Conservation (phyloP, 2,888 invertebrate genomes). For the Kryphioiulus occultus region DNA sequence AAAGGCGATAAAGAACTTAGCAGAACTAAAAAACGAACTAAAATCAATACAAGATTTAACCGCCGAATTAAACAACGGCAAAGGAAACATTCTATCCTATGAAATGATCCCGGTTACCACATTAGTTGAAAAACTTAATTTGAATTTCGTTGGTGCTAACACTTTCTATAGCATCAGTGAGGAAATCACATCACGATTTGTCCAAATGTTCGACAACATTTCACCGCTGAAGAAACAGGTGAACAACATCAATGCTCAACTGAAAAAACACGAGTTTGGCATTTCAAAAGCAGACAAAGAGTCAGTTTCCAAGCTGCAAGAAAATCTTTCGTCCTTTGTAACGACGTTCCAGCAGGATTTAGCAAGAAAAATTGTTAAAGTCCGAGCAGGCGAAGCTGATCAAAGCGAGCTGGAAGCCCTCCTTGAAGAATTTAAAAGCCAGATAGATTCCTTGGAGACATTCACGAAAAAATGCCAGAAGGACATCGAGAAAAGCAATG, state of each 20-base stretch:
- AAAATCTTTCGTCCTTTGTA: neutral
- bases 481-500: neutral
- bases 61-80: neutral
- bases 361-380: neutral
- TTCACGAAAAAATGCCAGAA: neutral
- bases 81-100: neutral
- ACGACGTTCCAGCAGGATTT: neutral
- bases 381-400: neutral
- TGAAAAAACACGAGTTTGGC: neutral
- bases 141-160: neutral
- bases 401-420: neutral
- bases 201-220: neutral
- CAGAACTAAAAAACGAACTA: neutral
- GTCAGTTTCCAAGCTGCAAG: neutral
- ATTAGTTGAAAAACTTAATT: neutral
- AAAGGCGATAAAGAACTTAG: neutral
- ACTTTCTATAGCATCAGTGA: neutral
- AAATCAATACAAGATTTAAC: neutral
- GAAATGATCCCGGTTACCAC: neutral
- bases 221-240: neutral
- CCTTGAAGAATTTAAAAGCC: neutral
- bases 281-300: neutral
- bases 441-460: neutral
- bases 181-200: neutral
- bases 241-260: neutral